Conservation (phyloP, 2,888 invertebrate genomes). For the Punctoribates punctum region DNA sequence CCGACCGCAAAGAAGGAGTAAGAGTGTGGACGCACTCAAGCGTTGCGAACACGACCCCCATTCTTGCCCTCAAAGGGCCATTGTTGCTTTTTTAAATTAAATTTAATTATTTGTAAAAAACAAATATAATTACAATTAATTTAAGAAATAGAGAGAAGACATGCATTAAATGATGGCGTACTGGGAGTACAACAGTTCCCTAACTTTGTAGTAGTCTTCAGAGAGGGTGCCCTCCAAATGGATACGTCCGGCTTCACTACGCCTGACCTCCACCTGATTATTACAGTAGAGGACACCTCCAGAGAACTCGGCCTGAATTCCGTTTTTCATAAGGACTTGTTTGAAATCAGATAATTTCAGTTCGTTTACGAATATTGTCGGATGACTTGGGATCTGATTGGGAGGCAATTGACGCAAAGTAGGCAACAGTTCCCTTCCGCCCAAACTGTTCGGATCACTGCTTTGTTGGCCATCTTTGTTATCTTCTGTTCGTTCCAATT, state of each 20-base stretch:
- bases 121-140: background rate
- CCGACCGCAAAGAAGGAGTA: too few species aligned
- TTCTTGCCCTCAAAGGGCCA: too few species aligned
- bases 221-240: conserved; percentile 89
- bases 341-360: conserved; percentile 88
- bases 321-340: conserved; percentile 68
- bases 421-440: conserved; percentile 40
- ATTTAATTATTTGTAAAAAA: background rate
- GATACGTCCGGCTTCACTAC: conserved; percentile 87
- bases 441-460: background rate
- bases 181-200: conserved; percentile 88
- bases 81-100: too few species aligned
- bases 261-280: conserved; percentile 80
- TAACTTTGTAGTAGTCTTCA: conserved; percentile 89
- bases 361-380: conserved; percentile 86
- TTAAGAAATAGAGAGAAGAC: background rate
- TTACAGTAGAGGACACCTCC: conserved; percentile 92
- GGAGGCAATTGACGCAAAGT: conserved; percentile 35
- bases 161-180: conserved; percentile 80
- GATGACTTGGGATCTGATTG: conserved; percentile 63
- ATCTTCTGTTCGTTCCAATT: conserved; percentile 47
- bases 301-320: conserved; percentile 78
- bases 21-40: too few species aligned
- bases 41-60: too few species aligned
- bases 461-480: background rate